Evolutionary conservation across 2,888 invertebrate species (phyloP), one percentile per base, ranked within the genome.

Genomic region (Caenorhabditis sp.): DNA sequence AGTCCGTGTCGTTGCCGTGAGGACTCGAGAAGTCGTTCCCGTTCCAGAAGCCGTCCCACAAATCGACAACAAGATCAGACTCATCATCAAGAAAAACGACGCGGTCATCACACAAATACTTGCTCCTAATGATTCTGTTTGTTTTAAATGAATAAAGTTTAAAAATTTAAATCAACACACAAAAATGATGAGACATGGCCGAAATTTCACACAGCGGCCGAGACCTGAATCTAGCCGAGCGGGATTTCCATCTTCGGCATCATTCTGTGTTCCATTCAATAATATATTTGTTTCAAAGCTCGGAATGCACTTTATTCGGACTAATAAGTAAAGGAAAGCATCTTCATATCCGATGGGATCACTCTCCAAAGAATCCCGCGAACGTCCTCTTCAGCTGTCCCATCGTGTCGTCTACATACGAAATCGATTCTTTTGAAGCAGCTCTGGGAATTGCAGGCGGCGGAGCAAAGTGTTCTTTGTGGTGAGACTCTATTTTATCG

Each of bases 391-490:
- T 84, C 30, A 84, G 48, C 53, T 84, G 84, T 45, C 83, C 83
- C 84, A 84, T 84, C n/a, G 84, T 84, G 56, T 84, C 84, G 37
- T 84, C 84, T 6, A 81, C 80, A 56, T 81, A 83, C 3, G 79
- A 79, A 3, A 77, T 72, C 0, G 77, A 77, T 43, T 77, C 77
- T 52, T 37, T 53, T 2, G 77, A 77, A 4, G 68, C 58, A 0
- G 66, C 68, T 13, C 78, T 45, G 17, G 68, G 73, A n/a, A 73
- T 78, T 20, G 46, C 50, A 22, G 66, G 66, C 11, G 72, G 72
- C 5, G 71, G 63, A 11, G 62, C 62, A 30, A 61, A 66, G 24
- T 65, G 50, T 11, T 65, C 70, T 30, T 61, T 65, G 30, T 63
- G 63, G 27, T 66, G 66, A 24, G 61, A 20, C 11, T 77, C 61